Base-by-base conservation (phyloP, 1,140 invertebrate genomes). In the Chironomus striatipennis region DNA sequence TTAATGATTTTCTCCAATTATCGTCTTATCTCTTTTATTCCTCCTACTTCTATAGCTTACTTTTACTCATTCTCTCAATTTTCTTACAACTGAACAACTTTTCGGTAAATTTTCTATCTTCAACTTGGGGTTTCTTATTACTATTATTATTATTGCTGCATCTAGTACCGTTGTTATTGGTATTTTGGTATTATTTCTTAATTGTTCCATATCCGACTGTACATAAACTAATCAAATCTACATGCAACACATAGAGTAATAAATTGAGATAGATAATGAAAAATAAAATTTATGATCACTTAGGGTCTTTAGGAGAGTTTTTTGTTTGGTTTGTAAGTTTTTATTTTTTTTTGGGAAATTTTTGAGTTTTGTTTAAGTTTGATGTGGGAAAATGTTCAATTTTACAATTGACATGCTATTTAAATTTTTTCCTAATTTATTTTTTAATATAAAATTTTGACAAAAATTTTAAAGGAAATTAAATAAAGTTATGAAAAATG, bases 1-100 rank as follows among this genome's bases (percentile, higher is more conserved):
- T 70, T 70, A 70, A 70, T 70, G 65, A 70, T 21, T 70, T 70
- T 70, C 65, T 70, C 20, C 65, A 70, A 70, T 70, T 70, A 70
- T 70, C 65, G 7, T 70, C 65, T 70, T 21, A 70, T 70, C 47
- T 57, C 12, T 57, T 15, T 47, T 7, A 10, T 47, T 47, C 8
- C 24, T 34, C 24, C 24, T 34, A 34, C 24, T 34, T 47, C 43
- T 10, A 10, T 47, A 3, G 15, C 8, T 47, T 47, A 15, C 15
- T 47, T 15, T 8, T 47, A 10, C 15, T 47, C 43, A n/a, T n/a
- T 15, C n/a, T 57, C 12, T 10, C 15, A 57, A 5, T 12, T 8
- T 47, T 1, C 15, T 47, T 10, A 15, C 8, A 15, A 47, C 43
- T 10, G 43, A 47, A 15, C 15, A 10, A 15, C 8, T 47, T 10